Evolutionary conservation across 2,888 invertebrate genomes (phyloP).

Genomic region (Drosophila mercatorum): DNA sequence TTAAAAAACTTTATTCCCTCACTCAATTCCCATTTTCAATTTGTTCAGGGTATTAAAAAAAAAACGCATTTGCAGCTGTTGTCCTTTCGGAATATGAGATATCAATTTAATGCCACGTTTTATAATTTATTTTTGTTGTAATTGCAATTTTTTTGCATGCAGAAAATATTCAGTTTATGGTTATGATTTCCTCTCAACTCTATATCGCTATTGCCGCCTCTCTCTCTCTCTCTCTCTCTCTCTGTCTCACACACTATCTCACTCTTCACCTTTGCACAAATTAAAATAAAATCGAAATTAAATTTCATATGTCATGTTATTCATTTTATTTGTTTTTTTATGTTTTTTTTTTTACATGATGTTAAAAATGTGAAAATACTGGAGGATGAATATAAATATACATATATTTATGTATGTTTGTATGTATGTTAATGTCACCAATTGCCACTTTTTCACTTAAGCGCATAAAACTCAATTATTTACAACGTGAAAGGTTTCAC

Average conservation of each 20-base stretch:
- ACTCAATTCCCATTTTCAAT: conserved; percentile 4
- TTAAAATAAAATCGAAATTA: conserved; percentile 37
- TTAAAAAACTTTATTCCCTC: neutral
- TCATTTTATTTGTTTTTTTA: conserved; percentile 4
- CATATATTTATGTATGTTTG: no score
- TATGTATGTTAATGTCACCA: neutral
- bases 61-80: conserved; percentile 42
- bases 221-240: neutral
- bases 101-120: conserved; percentile 54
- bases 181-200: conserved; percentile 20
- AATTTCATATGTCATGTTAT: conserved; percentile 37
- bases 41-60: neutral
- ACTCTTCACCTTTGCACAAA: neutral
- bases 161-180: conserved; percentile 52
- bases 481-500: neutral
- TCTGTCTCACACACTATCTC: neutral
- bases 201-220: neutral
- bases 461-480: conserved; percentile 1
- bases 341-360: neutral
- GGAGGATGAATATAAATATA: neutral
- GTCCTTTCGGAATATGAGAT: conserved; percentile 41
- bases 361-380: neutral
- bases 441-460: neutral
- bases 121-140: conserved; percentile 27
- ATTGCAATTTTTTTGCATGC: conserved; percentile 4